These are phyloP conservation scores for Coboldia fuscipes DNA, from an alignment of 1,140 invertebrate species.

Conservation along the genomic window DNA sequence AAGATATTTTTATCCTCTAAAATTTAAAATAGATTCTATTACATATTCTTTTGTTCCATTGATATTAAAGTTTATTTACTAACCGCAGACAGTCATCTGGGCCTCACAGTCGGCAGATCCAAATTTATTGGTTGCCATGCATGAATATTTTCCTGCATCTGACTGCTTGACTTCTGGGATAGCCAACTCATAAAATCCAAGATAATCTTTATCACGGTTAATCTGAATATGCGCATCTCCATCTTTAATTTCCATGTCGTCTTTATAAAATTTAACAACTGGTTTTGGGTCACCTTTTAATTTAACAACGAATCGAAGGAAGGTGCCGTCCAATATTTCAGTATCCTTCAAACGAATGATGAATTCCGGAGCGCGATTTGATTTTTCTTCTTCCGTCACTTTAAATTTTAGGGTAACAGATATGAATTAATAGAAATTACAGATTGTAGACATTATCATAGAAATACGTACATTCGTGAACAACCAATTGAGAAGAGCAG, in stretches of 20 bases:
- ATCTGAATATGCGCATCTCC: constrained; percentile 49
- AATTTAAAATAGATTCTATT: constrained; percentile 1
- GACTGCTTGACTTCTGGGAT: constrained; percentile 56
- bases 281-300: constrained; percentile 72
- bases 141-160: constrained; percentile 79
- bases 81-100: constrained; percentile 55
- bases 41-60: too few relatives aligned
- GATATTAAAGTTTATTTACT: constrained; percentile 7
- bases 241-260: constrained; percentile 45
- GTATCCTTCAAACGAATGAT: constrained; percentile 65
- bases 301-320: constrained; percentile 73
- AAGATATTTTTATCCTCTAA: constrained; percentile 63
- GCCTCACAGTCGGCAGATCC: constrained; percentile 59
- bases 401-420: constrained; percentile 5
- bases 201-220: constrained; percentile 48
- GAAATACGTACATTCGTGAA: constrained; percentile 50
- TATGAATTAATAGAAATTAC: constrained; percentile 6
- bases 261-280: constrained; percentile 65
- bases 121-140: constrained; percentile 63
- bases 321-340: constrained; percentile 68
- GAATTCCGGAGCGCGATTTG: constrained; percentile 50
- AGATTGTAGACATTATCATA: constrained; percentile 7
- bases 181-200: constrained; percentile 75
- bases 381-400: constrained; percentile 52
- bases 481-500: constrained; percentile 64